phyloP scores from a whole-genome alignment of 2,113 vertebrate species.

The Jacana jacana region DNA sequence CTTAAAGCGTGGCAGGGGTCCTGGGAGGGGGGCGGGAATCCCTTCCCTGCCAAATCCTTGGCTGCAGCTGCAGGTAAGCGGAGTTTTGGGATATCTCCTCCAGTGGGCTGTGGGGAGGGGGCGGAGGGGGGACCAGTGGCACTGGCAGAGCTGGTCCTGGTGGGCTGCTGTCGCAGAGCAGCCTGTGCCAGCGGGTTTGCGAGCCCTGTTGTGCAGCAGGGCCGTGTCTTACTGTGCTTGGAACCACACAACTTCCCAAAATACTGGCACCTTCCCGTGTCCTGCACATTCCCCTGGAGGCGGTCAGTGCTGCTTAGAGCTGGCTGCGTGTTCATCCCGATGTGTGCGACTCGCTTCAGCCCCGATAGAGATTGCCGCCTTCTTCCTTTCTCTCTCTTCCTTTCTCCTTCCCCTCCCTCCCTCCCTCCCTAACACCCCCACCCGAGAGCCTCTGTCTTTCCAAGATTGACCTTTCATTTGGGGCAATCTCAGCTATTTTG shows the following conservation, averaged over 20 bases:
- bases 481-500: not conserved
- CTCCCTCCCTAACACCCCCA: not conserved
- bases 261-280: not conserved
- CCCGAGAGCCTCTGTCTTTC: not conserved
- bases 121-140: not conserved
- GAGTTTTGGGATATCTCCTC: not conserved
- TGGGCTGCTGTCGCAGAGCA: not conserved
- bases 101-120: not conserved
- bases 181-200: not conserved
- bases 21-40: not conserved
- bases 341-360: not conserved
- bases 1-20: not conserved
- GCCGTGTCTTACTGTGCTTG: not conserved
- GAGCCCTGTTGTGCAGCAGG: accelerated
- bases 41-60: not conserved
- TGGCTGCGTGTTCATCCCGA: not conserved
- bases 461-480: not conserved
- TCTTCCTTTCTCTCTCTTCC: conserved; percentile 26
- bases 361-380: not conserved
- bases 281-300: not conserved
- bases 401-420: not conserved
- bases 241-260: not conserved
- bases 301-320: not conserved
- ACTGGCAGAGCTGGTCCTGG: not conserved
- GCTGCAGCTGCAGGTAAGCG: not conserved